A percentile compares a stretch with the other conserved stretches of the same genome.
Conservation (phyloP, 2,888 invertebrate species). For the Chrysopilus asiliformis region DNA sequence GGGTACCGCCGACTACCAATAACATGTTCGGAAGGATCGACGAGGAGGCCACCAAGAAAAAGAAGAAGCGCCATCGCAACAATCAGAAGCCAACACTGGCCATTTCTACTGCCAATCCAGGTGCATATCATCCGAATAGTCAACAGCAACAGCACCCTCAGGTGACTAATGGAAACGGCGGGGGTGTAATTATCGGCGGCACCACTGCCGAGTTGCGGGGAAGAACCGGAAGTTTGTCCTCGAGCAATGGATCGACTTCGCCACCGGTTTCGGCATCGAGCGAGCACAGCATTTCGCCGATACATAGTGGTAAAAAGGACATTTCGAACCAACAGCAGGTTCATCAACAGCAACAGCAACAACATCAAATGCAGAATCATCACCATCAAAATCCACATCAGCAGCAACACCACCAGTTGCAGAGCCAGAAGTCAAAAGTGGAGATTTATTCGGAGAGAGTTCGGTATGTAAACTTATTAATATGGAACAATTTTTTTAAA, state of each 20-base stretch:
- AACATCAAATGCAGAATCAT: conserved; percentile 18
- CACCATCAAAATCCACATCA: conserved; percentile 12
- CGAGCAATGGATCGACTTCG: conserved; percentile 65
- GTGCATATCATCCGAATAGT: conserved; percentile 27
- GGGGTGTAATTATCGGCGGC: conserved; percentile 3
- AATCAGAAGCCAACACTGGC: conserved; percentile 48
- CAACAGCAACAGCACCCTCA: too few species aligned
- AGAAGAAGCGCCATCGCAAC: conserved; percentile 54
- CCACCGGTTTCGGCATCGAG: conserved; percentile 64
- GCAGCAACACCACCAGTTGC: conserved; percentile 17
- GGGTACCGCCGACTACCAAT: conserved; percentile 52
- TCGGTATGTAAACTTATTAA: conserved; percentile 49
- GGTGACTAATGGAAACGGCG: conserved; percentile 10
- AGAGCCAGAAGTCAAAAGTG: conserved; percentile 52
- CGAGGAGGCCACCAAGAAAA: conserved; percentile 47
- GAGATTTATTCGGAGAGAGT: conserved; percentile 67
- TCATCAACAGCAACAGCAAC: conserved; percentile 12
- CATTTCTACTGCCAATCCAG: conserved; percentile 38
- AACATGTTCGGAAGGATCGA: conserved; percentile 28
- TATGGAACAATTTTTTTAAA: too few species aligned
- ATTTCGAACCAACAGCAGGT: conserved; percentile 23
- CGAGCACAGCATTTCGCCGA: conserved; percentile 59
- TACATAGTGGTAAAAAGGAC: conserved; percentile 38
- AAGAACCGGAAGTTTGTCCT: conserved; percentile 63
- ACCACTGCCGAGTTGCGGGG: conserved; percentile 40